Evolutionary conservation across 1,140 invertebrate genomes (phyloP), one percentile per base, ranked within the genome.

Genomic region (Ceratitis capitata): DNA sequence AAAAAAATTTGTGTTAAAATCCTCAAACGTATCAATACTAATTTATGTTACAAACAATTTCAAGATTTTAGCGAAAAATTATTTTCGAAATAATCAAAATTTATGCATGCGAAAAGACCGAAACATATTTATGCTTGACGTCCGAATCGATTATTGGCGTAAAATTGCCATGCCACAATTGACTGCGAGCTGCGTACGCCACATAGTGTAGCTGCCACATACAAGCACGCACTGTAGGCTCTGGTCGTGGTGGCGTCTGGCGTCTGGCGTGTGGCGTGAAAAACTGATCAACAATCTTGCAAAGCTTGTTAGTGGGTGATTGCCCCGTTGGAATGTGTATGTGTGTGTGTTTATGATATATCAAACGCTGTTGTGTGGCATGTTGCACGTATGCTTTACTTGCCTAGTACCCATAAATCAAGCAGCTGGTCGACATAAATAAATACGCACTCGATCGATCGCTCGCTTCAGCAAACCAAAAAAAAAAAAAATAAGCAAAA

Each of bases 231-330:
- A n/a, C n/a, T n/a, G n/a, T n/a, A n/a, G n/a, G n/a, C n/a, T n/a
- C n/a, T n/a, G n/a, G n/a, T n/a, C n/a, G n/a, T n/a, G n/a, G n/a
- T n/a, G n/a, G n/a, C n/a, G n/a, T n/a, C n/a, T n/a, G n/a, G 10
- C 3, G 32, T 29, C 51, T 10, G 4, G 26, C 14, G 61, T 35
- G 32, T 39, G 61, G 32, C 61, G 32, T 39, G 35, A 39, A 69
- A 69, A 39, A 19, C 16, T 7, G 5, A 16, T 32, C 19, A 32
- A 39, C n/a, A 1, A 19, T 69, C 61, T 32, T 69, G 61, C 32
- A 19, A n/a, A 69, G 61, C 61, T 69, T 39, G 61, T 69, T 69
- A 69, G 61, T 69, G 61, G 61, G 61, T 69, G 61, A 69, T 69
- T 61, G 10, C 32, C 51, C 9, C 19, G 19, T 23, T n/a, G 19